Evolutionary conservation across 2,113 vertebrate species (phyloP), one percentile per base, ranked within the genome.

Genomic region (Burhinus bistriatus): DNA sequence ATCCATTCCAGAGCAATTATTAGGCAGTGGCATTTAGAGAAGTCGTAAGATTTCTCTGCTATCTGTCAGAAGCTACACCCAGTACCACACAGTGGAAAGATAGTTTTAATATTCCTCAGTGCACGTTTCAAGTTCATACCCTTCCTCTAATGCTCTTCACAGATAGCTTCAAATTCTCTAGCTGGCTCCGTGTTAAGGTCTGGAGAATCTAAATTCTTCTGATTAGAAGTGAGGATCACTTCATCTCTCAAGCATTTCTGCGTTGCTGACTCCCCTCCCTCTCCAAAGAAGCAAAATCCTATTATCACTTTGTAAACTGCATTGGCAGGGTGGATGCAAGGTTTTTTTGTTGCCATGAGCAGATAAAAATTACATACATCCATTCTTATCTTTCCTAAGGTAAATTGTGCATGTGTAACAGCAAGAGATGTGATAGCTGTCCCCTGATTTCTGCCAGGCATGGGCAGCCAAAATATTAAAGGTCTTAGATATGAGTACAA

Each of bases 321-420:
- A 47, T 55, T 93, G 72, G 51, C 68, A 71, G 29, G 3, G 15
- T 55, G 47, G 38, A 44, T 84, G 47, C 32, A 75, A 87, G 65
- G 2, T 15, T 7, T 54, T 96, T 96, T 82, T 75, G 38, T 70
- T 90, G 80, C 51, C 57, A 57, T n/a, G 44, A 57, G 78, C 66
- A 95, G 87, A 93, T 69, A 87, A 94, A 94, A 95, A 91, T 89
- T 84, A 47, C 29, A 79, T 65, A 66, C 26, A 91, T 57, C 34
- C 52, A 72, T 68, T 85, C 78, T 89, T 87, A 95, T 91, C 69
- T 94, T 89, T 87, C 47, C 69, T 84, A 52, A 75, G 47, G 83
- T 96, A 92, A 94, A 91, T 87, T 62, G 72, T 79, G 72, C 55
- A 47, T 78, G 40, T 87, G 64, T 93, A 89, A 91, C 75, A 87